A percentile compares a stretch with the other conserved stretches of the same genome.
Evolutionary conservation across 2,888 invertebrate genomes (phyloP).

Genomic region (Eugnorisma glareosa): DNA sequence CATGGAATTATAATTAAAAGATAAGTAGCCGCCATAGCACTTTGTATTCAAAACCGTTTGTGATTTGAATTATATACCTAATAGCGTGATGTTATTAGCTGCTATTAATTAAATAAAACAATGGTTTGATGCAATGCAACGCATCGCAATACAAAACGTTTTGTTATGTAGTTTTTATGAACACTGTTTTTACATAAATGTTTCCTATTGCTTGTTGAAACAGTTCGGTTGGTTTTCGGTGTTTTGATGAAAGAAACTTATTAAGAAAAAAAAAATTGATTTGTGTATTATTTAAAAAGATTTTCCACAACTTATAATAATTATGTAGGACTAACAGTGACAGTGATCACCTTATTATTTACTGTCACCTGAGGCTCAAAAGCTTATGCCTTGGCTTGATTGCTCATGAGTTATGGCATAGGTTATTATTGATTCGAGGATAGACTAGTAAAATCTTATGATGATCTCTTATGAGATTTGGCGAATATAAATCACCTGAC

Average conservation of each 20-base stretch:
- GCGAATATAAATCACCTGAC: background rate
- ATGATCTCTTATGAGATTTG: background rate
- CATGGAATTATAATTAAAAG: slow-evolving; percentile 37
- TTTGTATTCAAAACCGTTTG: slow-evolving; percentile 39
- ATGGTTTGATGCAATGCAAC: slow-evolving; percentile 61
- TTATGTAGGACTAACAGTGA: background rate
- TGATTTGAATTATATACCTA: slow-evolving; percentile 46
- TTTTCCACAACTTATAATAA: background rate
- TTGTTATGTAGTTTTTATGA: slow-evolving; percentile 52
- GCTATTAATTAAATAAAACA: slow-evolving; percentile 59
- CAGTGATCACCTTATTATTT: slow-evolving; percentile 4
- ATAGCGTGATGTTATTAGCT: slow-evolving; percentile 51
- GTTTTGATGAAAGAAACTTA: background rate
- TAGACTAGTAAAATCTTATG: background rate
- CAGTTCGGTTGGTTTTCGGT: background rate
- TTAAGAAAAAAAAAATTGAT: background rate
- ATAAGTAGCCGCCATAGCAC: slow-evolving; percentile 18
- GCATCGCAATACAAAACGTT: slow-evolving; percentile 48
- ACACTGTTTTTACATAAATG: slow-evolving; percentile 33
- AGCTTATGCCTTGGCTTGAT: background rate
- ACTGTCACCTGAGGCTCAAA: slow-evolving; percentile 27
- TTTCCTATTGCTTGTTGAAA: slow-evolving; percentile 22
- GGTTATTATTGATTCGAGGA: slow-evolving; percentile 1
- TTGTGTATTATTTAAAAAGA: background rate
- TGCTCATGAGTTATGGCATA: background rate